Evolutionary conservation across 2,797 vertebrate species (phyloP).

Genomic region (Emys orbicularis): DNA sequence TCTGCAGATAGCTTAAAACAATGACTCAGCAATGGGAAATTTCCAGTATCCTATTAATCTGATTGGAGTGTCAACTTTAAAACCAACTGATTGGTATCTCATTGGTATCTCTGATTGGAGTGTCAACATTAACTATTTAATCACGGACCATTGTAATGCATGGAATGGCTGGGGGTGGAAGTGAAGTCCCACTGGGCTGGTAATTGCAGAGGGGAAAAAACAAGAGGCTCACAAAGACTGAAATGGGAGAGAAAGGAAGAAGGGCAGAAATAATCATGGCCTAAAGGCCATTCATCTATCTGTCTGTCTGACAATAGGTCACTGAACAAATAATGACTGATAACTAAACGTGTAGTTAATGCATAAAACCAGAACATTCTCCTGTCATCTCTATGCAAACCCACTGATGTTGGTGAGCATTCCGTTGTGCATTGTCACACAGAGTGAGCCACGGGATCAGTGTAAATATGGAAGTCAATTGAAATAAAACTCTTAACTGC

Average conservation of each 20-base stretch:
- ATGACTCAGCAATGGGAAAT: too few species aligned
- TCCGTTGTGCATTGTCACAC: rapidly evolving
- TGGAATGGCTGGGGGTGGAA: not conserved
- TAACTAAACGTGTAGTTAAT: not conserved
- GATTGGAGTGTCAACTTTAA: not conserved
- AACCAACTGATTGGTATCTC: not conserved
- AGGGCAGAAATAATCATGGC: not conserved
- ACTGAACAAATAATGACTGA: not conserved
- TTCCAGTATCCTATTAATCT: too few species aligned
- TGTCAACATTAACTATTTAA: not conserved
- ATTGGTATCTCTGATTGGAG: not conserved
- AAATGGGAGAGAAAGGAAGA: not conserved
- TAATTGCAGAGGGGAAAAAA: not conserved
- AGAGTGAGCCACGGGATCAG: rapidly evolving
- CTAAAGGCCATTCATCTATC: not conserved
- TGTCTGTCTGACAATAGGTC: not conserved
- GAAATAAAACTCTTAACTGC: not conserved
- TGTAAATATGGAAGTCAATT: not conserved
- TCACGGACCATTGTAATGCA: not conserved
- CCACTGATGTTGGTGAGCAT: not conserved
- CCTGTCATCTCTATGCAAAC: not conserved
- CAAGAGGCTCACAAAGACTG: not conserved
- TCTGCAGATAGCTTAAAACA: too few species aligned
- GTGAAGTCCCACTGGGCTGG: not conserved
- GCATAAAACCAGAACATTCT: not conserved